These are phyloP conservation scores for Parnassius orleans DNA, from an alignment of 2,888 invertebrate genomes.

Conservation along the genomic window DNA sequence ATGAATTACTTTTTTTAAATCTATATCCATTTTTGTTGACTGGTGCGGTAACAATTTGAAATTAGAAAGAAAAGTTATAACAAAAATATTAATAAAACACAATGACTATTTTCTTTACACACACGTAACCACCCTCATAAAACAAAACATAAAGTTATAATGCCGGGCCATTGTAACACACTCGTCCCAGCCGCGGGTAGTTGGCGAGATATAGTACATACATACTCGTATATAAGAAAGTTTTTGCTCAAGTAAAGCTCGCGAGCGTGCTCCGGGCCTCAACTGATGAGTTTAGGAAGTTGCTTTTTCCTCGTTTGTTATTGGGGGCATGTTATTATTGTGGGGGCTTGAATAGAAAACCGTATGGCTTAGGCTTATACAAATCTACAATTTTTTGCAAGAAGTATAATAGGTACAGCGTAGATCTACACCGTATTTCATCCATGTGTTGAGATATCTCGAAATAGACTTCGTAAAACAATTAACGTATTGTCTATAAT, in stretches of 20 bases:
- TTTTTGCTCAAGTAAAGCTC: constrained; percentile 60
- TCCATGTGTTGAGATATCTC: too few species aligned
- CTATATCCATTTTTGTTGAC: too few species aligned
- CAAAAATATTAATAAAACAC: too few species aligned
- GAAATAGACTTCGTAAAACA: too few species aligned
- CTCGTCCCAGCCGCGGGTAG: constrained; percentile 38
- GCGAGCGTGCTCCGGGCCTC: constrained; percentile 55
- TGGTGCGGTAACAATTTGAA: too few species aligned
- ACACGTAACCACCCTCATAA: neutral
- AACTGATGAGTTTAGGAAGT: constrained; percentile 75
- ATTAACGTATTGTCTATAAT: too few species aligned
- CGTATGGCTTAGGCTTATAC: neutral
- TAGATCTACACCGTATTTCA: too few species aligned
- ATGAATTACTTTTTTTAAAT: too few species aligned
- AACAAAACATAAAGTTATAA: constrained; percentile 26
- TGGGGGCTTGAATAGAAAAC: constrained; percentile 21
- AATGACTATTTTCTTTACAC: too few species aligned
- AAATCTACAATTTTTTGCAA: constrained; percentile 2
- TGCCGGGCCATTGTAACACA: constrained; percentile 46
- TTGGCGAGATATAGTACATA: constrained; percentile 45
- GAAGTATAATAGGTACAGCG: neutral
- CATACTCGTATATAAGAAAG: constrained; percentile 46
- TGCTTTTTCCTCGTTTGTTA: constrained; percentile 53
- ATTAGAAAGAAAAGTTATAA: too few species aligned
- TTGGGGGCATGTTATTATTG: constrained; percentile 37